A percentile compares a stretch with the other conserved stretches of the same genome.
Evolutionary conservation across 2,797 vertebrate species (phyloP).

Genomic region (Poeciliopsis gracilis): DNA sequence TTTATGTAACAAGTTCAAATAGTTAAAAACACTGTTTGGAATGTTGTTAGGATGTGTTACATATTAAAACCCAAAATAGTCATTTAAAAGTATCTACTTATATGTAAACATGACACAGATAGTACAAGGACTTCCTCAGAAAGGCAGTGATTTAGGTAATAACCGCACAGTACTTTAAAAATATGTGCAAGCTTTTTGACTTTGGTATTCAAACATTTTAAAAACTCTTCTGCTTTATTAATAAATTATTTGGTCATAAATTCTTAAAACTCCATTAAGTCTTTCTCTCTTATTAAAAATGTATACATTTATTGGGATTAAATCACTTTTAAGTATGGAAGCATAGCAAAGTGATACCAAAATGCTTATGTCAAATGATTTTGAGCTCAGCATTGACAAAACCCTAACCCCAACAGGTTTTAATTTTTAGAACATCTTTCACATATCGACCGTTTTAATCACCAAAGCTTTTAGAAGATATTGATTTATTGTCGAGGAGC

Average conservation of each 20-base stretch:
- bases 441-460: neutral
- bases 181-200: neutral
- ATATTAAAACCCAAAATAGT: conserved; percentile 2
- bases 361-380: neutral
- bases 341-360: neutral
- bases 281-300: neutral
- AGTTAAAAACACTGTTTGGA: neutral
- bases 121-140: neutral
- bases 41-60: neutral
- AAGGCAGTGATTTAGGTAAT: neutral
- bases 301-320: neutral
- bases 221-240: neutral
- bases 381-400: neutral
- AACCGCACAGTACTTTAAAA: neutral
- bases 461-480: conserved; percentile 1
- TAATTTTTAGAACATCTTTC: neutral
- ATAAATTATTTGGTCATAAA: neutral
- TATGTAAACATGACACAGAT: neutral
- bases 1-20: neutral
- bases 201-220: neutral
- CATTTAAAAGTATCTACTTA: neutral
- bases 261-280: conserved; percentile 4
- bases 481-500: neutral
- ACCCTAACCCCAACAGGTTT: neutral
- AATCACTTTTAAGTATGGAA: neutral